These are phyloP conservation scores for Ptychochromis oligacanthus DNA, from an alignment of 2,113 vertebrate species.

Conservation along the genomic window DNA sequence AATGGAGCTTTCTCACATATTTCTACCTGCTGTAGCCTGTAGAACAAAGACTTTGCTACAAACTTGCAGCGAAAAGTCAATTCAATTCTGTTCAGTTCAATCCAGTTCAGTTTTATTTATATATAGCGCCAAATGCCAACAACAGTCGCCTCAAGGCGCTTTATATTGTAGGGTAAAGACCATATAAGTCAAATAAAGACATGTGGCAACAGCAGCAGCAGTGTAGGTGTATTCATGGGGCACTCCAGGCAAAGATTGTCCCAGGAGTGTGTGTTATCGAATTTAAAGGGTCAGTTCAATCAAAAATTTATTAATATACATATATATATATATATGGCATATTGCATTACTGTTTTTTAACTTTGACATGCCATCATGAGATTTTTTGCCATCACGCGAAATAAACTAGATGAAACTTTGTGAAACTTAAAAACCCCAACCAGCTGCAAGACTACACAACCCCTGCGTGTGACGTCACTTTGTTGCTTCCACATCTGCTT, in stretches of 20 bases:
- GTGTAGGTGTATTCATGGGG: neutral
- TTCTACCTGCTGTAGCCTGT: neutral
- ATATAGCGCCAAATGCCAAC: too few species aligned
- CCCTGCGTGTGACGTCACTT: conserved; percentile 9
- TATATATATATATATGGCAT: too few species aligned
- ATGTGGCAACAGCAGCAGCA: neutral
- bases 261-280: neutral
- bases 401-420: neutral
- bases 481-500: conserved; percentile 9
- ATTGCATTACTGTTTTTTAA: neutral
- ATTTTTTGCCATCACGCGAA: neutral
- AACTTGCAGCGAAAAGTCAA: neutral
- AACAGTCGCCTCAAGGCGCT: too few species aligned
- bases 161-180: too few species aligned
- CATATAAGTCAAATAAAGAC: too few species aligned
- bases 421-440: neutral
- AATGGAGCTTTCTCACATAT: neutral
- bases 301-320: neutral
- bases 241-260: too few species aligned
- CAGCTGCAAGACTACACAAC: neutral
- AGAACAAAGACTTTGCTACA: neutral
- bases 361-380: neutral
- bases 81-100: too few species aligned
- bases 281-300: neutral
- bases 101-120: neutral